phyloP scores from a whole-genome alignment of 2,113 vertebrate species.

The Mormyrus iriodes region DNA sequence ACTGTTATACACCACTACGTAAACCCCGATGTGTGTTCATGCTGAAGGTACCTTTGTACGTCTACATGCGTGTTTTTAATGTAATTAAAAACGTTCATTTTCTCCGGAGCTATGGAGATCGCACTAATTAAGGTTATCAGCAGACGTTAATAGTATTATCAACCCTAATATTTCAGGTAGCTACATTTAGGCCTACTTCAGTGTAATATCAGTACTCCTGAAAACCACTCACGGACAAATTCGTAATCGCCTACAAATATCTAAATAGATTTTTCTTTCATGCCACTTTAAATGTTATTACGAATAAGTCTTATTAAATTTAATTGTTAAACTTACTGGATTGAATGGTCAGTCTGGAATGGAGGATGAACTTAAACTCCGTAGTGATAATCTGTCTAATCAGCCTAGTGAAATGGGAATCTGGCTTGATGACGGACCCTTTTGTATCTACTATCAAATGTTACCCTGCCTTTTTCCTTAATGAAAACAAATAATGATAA shows the following conservation, averaged over 20 bases:
- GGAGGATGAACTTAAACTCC: background rate
- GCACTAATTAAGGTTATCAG: background rate
- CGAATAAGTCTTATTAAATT: background rate
- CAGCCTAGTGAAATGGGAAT: background rate
- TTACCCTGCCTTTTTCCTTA: background rate
- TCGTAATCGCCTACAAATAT: too few species aligned
- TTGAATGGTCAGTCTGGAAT: background rate
- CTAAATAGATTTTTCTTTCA: background rate
- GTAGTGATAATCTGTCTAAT: background rate
- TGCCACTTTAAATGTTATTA: background rate
- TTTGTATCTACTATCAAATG: constrained; percentile 16
- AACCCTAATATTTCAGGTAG: background rate
- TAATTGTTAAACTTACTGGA: background rate
- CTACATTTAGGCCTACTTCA: background rate
- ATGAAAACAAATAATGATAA: background rate
- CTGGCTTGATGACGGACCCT: background rate
- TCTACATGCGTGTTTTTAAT: background rate
- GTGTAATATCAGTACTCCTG: background rate
- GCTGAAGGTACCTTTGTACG: background rate
- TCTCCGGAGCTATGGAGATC: background rate
- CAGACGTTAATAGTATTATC: background rate
- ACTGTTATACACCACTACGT: background rate
- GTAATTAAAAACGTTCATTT: background rate
- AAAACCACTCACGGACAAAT: background rate
- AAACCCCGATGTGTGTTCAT: background rate